Base-by-base conservation (phyloP, 2,888 invertebrate species). In the Andrena hattorfiana region DNA sequence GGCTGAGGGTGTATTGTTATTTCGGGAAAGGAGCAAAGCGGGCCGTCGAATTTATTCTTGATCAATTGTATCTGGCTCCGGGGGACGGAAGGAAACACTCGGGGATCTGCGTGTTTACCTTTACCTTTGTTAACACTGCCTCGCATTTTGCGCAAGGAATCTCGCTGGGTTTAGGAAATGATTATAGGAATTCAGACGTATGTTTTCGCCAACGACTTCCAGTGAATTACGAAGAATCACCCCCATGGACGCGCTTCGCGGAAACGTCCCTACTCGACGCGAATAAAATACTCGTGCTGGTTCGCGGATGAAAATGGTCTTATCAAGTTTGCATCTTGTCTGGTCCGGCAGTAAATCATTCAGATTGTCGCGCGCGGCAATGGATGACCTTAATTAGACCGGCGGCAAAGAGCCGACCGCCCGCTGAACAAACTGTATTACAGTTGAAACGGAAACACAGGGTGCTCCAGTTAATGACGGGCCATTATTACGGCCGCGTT, bases 361-460 rank as follows among this genome's bases (percentile, higher is more conserved):
- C 56, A 70, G 62, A 72, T 77, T 66, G 80, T 76, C 78, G 74
- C 69, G 77, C 69, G 54, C 64, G 62, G 63, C 69, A 68, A 81
- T 59, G 56, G 86, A 75, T 74, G 85, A 77, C 86, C 85, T 86
- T 85, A 85, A 85, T 85, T 85, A 86, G 80, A 48, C 86, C 62
- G 68, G 77, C 63, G 83, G 60, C 73, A 42, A 79, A 72, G 69
- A 63, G 68, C 23, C 79, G 60, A 35, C 30, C 6, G 64, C 16
- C 20, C 73, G 59, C 48, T 62, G 69, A 64, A 84, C 54, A 72
- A 86, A 86, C 67, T 74, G 74, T 59, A 67, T 69, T 69, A 63
- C 23, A 75, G 68, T 77, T 59, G 83, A 74, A 74, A 78, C 72
- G 77, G 75, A 86, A 86, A 67, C 75, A 20, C 56, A 73, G 77